These are phyloP conservation scores for Diglossa cyanea DNA, from an alignment of 2,797 vertebrate species.

Conservation along the genomic window DNA sequence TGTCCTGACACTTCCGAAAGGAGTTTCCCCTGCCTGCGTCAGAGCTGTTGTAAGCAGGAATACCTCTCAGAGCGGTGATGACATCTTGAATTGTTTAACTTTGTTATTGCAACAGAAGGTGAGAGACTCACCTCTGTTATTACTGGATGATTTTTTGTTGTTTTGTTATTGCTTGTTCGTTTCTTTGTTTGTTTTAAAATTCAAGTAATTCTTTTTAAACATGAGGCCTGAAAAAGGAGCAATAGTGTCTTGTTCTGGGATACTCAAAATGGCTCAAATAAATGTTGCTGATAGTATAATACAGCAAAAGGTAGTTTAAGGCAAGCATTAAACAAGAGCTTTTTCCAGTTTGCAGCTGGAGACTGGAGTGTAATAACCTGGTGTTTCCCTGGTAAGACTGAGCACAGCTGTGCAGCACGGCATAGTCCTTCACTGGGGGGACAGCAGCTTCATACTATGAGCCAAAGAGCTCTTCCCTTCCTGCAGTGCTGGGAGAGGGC, in stretches of 20 bases:
- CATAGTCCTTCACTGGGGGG: background rate
- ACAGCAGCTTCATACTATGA: background rate
- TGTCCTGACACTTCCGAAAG: background rate
- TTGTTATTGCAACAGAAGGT: background rate
- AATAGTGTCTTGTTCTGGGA: background rate
- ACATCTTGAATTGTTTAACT: background rate
- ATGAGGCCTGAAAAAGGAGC: background rate
- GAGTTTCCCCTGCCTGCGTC: conserved; percentile 5
- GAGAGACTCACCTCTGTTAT: background rate
- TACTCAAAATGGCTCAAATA: background rate
- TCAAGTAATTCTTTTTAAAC: background rate
- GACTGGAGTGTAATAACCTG: background rate
- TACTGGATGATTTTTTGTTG: background rate
- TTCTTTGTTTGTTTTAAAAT: background rate
- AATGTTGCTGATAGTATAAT: background rate
- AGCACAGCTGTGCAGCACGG: accelerated
- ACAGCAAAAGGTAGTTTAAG: background rate
- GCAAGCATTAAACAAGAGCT: background rate
- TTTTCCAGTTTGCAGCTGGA: background rate
- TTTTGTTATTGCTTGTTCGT: background rate
- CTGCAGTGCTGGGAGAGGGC: background rate
- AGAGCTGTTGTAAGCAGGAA: background rate
- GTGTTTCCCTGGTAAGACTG: background rate
- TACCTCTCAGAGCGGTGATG: background rate
- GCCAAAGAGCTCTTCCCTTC: background rate